Evolutionary conservation across 2,113 vertebrate genomes (phyloP), one percentile per base, ranked within the genome.

Genomic region (Oxyura jamaicensis): DNA sequence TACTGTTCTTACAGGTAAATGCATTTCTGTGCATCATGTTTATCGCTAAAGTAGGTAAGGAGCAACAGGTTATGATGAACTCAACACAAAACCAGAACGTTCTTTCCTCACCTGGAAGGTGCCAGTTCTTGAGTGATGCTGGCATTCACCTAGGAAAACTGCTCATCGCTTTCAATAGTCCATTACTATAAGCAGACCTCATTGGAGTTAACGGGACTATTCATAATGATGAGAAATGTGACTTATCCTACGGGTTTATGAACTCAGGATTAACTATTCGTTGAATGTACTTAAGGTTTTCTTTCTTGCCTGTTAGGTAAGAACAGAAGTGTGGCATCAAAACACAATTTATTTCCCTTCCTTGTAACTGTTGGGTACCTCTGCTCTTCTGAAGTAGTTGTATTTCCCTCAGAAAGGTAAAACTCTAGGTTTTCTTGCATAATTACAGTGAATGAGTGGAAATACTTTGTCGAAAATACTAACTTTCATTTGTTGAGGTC

Each of bases 391-490:
- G 56, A 83, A 62, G 29, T 67, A 65, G 20, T 25, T 87, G 62
- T 50, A 11, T 25, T 36, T 71, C 25, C 23, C 41, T 62, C 18
- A 77, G 74, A 41, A 81, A 74, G n/a, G 42, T 23, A 88, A 52
- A 88, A 55, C 39, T 79, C 25, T 3, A 48, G 79, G 42, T 56
- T 93, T 50, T 91, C 19, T 71, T 81, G 25, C 74, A 53, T 94
- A 91, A 80, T 55, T 77, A 58, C 56, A 93, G 35, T 84, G 58
- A 69, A 3, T 28, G 71, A 89, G 56, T 83, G 55, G 80, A 95
- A 96, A 53, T 28, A 78, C 29, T 93, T 95, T 79, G 67, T 68
- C 74, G 23, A 93, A 94, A 79, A 56, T 73, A 59, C 8, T 26
- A 18, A 89, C 50, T 83, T 95, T 77, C 50, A 76, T 77, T 92